phyloP scores from a whole-genome alignment of 2,113 vertebrate species.

The Pelusios castaneus region DNA sequence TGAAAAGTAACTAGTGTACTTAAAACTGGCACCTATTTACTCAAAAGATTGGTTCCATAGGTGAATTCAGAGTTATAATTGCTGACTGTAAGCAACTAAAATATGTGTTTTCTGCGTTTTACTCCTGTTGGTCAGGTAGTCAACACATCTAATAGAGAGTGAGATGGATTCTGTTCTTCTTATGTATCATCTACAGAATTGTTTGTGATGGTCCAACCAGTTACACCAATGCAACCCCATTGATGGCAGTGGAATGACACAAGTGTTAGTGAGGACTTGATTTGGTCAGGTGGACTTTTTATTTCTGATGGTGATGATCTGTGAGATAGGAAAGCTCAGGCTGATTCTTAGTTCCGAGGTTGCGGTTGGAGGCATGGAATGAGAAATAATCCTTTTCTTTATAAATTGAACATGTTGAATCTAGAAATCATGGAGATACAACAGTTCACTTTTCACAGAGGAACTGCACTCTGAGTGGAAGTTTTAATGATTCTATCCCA shows the following conservation, averaged over 20 bases:
- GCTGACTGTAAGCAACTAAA: not conserved
- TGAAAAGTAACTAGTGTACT: not conserved
- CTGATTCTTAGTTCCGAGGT: not conserved
- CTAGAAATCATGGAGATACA: not conserved
- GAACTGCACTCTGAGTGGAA: too few relatives aligned
- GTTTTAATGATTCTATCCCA: not conserved
- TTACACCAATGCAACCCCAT: not conserved
- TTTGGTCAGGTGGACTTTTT: not conserved
- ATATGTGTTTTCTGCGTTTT: not conserved
- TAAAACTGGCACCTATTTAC: not conserved
- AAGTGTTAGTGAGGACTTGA: not conserved
- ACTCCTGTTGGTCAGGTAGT: not conserved
- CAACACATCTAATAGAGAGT: not conserved
- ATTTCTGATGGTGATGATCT: not conserved
- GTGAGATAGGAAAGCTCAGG: not conserved
- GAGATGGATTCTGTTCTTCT: not conserved
- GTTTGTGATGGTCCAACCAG: not conserved
- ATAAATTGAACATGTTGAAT: not conserved
- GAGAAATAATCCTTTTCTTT: not conserved
- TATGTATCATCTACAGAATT: not conserved
- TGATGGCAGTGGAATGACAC: too few relatives aligned
- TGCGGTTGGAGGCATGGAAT: not conserved
- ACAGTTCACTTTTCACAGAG: not conserved
- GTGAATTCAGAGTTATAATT: not conserved
- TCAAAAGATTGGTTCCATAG: not conserved